Percentiles rank a stretch among this genome's conserved stretches.
Evolutionary conservation across 2,797 vertebrate species (phyloP).

Genomic region (Argya squamiceps): DNA sequence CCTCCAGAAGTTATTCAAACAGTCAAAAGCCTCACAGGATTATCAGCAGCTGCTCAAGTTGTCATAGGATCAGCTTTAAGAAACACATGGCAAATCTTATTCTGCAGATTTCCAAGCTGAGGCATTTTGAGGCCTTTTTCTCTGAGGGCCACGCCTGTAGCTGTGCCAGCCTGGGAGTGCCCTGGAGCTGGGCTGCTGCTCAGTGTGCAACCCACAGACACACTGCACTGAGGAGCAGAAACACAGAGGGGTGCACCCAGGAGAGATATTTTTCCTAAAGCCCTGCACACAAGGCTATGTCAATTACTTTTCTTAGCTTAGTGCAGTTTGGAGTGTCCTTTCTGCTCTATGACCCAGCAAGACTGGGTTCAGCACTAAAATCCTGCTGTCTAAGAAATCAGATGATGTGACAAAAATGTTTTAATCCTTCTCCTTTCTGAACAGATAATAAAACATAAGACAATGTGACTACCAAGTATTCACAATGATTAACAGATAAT

Average conservation of each 20-base stretch:
- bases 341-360: neutral
- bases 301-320: neutral
- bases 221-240: neutral
- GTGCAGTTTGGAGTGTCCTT: neutral
- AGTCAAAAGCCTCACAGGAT: neutral
- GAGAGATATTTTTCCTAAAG: neutral
- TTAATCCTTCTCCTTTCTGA: neutral
- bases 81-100: neutral
- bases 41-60: neutral
- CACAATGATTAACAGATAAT: neutral
- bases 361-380: neutral
- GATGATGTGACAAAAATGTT: neutral
- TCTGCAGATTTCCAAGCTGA: neutral
- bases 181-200: neutral
- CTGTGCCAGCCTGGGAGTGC: neutral
- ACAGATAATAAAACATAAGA: neutral
- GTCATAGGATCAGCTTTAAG: neutral
- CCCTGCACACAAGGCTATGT: fast-evolving
- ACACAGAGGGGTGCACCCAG: fast-evolving
- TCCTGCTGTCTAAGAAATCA: neutral
- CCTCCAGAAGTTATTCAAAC: neutral
- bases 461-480: neutral
- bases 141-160: neutral
- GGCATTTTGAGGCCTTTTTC: neutral
- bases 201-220: neutral